These are phyloP conservation scores for Bombus consobrinus DNA, from an alignment of 1,140 invertebrate genomes.

Conservation along the genomic window DNA sequence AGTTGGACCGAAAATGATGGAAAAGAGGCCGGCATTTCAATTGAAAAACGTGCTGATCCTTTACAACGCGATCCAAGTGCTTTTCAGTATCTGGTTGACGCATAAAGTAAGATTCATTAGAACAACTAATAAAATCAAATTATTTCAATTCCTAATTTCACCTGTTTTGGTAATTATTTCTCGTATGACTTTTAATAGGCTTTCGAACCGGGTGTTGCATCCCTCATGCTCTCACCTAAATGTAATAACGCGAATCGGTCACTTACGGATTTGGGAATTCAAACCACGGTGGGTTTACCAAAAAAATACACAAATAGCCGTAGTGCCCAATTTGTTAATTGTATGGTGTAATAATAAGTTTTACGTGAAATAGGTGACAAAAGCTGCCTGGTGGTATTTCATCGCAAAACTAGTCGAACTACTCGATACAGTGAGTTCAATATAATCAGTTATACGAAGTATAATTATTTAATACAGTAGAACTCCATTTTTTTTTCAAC, in stretches of 20 bases:
- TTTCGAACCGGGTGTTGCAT: conserved; percentile 46
- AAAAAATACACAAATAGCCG: no score
- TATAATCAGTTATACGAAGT: no score
- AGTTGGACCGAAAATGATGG: conserved; percentile 89
- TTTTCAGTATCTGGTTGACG: conserved; percentile 86
- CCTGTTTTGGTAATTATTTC: neutral
- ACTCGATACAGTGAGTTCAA: conserved; percentile 85
- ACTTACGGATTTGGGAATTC: conserved; percentile 31
- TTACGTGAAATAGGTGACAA: conserved; percentile 64
- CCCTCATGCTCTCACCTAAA: conserved; percentile 29
- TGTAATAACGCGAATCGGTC: neutral
- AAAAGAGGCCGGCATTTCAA: conserved; percentile 86
- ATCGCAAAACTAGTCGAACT: conserved; percentile 87
- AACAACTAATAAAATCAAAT: neutral
- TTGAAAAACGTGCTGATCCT: conserved; percentile 86
- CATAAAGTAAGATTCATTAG: conserved; percentile 80
- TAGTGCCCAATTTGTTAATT: neutral
- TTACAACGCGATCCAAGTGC: conserved; percentile 89
- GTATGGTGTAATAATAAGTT: neutral
- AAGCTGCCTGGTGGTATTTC: conserved; percentile 84
- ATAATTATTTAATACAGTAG: neutral
- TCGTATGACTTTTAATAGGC: conserved; percentile 52
- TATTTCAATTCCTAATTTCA: neutral
- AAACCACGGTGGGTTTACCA: conserved; percentile 63
- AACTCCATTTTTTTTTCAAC: neutral